phyloP scores from a whole-genome alignment of 64 coral and sea anemone genomes.

The Montipora capricornis region DNA sequence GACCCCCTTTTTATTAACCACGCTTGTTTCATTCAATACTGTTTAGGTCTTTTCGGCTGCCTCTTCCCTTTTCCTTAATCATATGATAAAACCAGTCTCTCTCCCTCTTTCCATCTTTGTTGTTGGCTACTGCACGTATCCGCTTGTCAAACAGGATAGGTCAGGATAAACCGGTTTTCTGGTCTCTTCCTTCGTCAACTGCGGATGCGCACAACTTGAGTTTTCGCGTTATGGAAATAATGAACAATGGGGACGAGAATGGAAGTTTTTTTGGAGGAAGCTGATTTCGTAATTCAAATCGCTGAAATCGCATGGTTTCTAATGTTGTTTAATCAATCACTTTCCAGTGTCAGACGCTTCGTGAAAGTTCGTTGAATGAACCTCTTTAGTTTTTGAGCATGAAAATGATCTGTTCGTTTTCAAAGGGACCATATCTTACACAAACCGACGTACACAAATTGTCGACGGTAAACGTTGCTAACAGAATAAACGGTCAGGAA shows the following conservation, averaged over 20 bases:
- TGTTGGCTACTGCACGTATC: constrained; percentile 8
- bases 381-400: neutral
- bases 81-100: too few species aligned
- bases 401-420: neutral
- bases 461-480: neutral
- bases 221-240: neutral
- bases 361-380: constrained; percentile 16
- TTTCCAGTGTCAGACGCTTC: neutral
- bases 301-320: neutral
- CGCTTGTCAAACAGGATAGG: neutral
- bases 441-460: neutral
- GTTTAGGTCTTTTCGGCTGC: too few species aligned
- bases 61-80: too few species aligned
- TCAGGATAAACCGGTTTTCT: constrained; percentile 15
- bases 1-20: neutral
- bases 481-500: neutral
- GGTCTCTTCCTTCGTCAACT: neutral
- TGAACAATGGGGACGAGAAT: neutral
- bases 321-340: neutral
- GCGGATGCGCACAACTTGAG: neutral
- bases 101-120: neutral
- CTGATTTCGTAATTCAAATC: neutral
- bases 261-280: neutral
- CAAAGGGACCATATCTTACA: neutral
- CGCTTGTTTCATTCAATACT: neutral